Base-by-base conservation (phyloP, 2,113 vertebrate species). In the Promerops cafer region DNA sequence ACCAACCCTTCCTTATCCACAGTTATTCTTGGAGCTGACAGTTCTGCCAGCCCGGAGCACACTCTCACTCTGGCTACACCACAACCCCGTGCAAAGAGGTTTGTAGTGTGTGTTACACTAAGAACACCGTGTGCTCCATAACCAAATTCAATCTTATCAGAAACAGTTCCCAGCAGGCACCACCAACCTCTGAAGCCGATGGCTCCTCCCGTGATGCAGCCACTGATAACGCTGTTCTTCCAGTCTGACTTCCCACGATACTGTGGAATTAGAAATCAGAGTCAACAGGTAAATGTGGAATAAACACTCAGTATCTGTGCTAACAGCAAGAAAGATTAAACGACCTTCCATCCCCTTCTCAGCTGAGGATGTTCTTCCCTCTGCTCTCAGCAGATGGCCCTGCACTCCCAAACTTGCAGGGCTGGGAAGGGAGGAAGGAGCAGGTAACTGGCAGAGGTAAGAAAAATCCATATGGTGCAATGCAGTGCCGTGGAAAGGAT, bases 201-300 rank as follows among this genome's bases (percentile, higher is more conserved):
- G 18, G 98, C 99, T 93, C 99, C 99, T 82, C 99, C 99, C 0
- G 99, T 99, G 61, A 99, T 98, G 96, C 99, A 99, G 64, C 99
- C 99, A 5, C 99, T 99, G 72, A 99, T 98, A 44, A 99, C 99
- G 0, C 98, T 99, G 27, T 99, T 99, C 97, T 99, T 99, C 99
- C 99, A 99, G 96, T 99, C 99, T 2, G 99, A 99, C 80, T 98
- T 98, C 11, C 99, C 99, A 83, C 99, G 98, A 92, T 99, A 99
- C 99, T 99, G 87, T 6, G 84, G 65, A 74, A 53, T 90, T 31
- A 83, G 75, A 83, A 91, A 90, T 74, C 39, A 87, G 7, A 63
- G 57, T n/a, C 63, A 64, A 31, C 16, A 54, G n/a, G 9, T 27
- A 69, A 86, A 93, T 7, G 59, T 0, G 0, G n/a, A 53, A 76